Conservation (phyloP, 2,888 invertebrate species). For the Mythimna loreyi region DNA sequence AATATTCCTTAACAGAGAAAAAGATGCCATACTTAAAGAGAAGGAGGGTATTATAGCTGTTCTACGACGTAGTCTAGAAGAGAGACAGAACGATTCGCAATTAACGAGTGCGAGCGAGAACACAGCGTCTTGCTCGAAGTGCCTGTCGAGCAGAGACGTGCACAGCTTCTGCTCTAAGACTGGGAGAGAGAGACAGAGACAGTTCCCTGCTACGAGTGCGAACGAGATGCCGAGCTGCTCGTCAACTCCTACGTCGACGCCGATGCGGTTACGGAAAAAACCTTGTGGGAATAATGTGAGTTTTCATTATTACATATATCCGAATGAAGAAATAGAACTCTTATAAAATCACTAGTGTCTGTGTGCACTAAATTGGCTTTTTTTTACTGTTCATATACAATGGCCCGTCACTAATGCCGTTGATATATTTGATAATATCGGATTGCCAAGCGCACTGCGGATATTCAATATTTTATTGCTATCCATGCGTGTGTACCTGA, state of each 20-base stretch:
- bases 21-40: constrained; percentile 74
- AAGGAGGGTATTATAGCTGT: constrained; percentile 71
- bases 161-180: constrained; percentile 55
- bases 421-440: no score
- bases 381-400: no score
- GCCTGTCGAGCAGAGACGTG: constrained; percentile 45
- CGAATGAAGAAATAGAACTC: no score
- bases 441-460: no score
- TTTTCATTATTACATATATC: neutral
- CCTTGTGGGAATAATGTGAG: constrained; percentile 66
- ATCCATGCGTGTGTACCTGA: no score
- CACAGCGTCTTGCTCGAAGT: constrained; percentile 65
- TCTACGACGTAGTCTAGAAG: constrained; percentile 66
- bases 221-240: constrained; percentile 74
- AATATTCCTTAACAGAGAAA: constrained; percentile 70
- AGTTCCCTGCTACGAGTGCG: constrained; percentile 51
- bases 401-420: no score
- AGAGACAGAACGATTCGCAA: constrained; percentile 37
- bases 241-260: constrained; percentile 72
- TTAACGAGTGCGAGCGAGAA: constrained; percentile 55
- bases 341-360: no score
- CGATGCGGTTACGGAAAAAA: constrained; percentile 67
- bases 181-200: constrained; percentile 47
- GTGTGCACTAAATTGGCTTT: no score
- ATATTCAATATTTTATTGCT: no score